phyloP scores from a whole-genome alignment of 2,888 invertebrate species.

The Seira sanloemensis region DNA sequence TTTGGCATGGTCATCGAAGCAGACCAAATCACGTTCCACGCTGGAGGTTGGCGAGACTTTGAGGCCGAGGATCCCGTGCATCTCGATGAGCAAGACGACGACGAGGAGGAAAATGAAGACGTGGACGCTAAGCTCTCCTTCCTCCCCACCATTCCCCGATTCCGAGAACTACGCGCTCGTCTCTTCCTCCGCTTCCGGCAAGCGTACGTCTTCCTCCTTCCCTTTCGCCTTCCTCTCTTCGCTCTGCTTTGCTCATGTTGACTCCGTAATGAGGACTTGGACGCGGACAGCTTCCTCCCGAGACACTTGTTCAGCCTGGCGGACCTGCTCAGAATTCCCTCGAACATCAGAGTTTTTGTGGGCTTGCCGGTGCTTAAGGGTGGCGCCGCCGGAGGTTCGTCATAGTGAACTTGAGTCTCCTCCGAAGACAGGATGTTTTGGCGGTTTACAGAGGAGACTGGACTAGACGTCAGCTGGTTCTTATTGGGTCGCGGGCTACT shows the following conservation, averaged over 20 bases:
- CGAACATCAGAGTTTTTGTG: conserved; percentile 29
- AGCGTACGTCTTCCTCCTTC: neutral
- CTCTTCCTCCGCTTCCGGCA: neutral
- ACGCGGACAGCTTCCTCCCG: conserved; percentile 37
- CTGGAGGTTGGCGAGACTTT: neutral
- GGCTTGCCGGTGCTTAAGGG: neutral
- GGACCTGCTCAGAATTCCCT: conserved; percentile 10
- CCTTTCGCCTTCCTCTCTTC: too few species aligned
- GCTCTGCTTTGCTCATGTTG: too few species aligned
- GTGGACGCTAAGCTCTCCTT: conserved; percentile 30
- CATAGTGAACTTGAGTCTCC: conserved; percentile 4
- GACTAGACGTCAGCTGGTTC: neutral
- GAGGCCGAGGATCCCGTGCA: conserved; percentile 5
- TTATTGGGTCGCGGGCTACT: neutral
- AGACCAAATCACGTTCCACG: conserved; percentile 77
- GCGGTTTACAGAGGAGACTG: conserved; percentile 25
- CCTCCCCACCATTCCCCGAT: conserved; percentile 23
- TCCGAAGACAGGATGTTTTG: conserved; percentile 38
- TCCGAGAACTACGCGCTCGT: conserved; percentile 9
- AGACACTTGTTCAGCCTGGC: conserved; percentile 40
- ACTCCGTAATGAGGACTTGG: conserved; percentile 48
- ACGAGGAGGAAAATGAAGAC: conserved; percentile 9
- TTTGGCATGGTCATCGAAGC: conserved; percentile 77
- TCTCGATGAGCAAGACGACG: conserved; percentile 23
- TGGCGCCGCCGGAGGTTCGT: neutral